A percentile compares a stretch with the other conserved stretches of the same genome.
Conservation (phyloP, 2,888 invertebrate genomes). For the Euproctis similis region DNA sequence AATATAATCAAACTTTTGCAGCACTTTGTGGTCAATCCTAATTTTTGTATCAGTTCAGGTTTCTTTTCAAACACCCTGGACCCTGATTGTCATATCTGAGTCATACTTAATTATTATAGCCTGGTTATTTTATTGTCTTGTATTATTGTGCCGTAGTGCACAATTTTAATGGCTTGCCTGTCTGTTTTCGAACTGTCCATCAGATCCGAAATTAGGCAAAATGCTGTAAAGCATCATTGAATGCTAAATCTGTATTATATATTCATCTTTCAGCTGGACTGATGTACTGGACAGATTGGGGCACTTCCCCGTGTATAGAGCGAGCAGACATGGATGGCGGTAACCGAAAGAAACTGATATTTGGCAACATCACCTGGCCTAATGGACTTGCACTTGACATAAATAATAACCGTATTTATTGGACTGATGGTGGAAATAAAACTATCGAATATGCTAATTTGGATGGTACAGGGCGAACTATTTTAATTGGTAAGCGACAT, state of each 20-base stretch:
- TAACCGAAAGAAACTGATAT: conserved; percentile 78
- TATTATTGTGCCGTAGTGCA: too few relatives aligned
- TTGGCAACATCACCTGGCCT: conserved; percentile 85
- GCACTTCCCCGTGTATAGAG: conserved; percentile 86
- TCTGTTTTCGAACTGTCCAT: too few relatives aligned
- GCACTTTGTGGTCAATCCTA: too few relatives aligned
- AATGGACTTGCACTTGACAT: conserved; percentile 91
- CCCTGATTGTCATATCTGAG: too few relatives aligned
- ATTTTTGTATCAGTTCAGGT: too few relatives aligned
- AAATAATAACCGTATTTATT: conserved; percentile 83
- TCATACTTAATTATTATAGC: too few relatives aligned
- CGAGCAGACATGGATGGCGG: conserved; percentile 91
- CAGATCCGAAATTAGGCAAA: too few relatives aligned
- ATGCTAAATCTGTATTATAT: background rate
- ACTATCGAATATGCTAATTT: conserved; percentile 87
- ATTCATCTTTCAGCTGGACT: conserved; percentile 70
- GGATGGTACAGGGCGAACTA: conserved; percentile 82
- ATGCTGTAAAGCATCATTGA: too few relatives aligned
- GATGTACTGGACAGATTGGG: conserved; percentile 97
- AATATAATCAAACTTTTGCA: too few relatives aligned
- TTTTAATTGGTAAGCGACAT: conserved; percentile 79
- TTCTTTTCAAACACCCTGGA: too few relatives aligned
- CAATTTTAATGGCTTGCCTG: too few relatives aligned
- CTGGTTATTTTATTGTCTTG: too few relatives aligned
- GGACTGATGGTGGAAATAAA: conserved; percentile 89